These are phyloP conservation scores for Vireo griseus DNA, from an alignment of 2,797 vertebrate species.

Conservation along the genomic window DNA sequence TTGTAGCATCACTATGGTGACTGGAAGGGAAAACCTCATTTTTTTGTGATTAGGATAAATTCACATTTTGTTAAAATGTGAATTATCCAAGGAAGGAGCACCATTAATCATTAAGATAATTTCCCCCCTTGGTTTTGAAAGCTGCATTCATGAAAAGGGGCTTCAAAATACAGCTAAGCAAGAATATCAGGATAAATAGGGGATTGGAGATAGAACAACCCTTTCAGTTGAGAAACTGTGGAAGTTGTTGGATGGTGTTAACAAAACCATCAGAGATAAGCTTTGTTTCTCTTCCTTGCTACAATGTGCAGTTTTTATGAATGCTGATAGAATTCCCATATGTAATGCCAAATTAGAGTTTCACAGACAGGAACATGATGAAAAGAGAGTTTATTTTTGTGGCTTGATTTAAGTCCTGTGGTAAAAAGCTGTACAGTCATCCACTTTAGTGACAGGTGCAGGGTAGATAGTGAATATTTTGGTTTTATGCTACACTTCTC, in stretches of 20 bases:
- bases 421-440: background rate
- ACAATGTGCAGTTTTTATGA: background rate
- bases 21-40: background rate
- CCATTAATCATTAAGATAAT: background rate
- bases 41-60: background rate
- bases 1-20: background rate
- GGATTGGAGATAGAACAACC: background rate
- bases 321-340: background rate
- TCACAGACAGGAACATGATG: background rate
- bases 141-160: background rate
- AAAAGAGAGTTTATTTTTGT: conserved; percentile 19
- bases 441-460: background rate
- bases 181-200: background rate
- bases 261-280: background rate
- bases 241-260: background rate
- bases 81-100: background rate
- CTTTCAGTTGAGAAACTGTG: background rate
- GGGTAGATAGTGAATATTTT: background rate
- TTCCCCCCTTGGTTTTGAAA: background rate
- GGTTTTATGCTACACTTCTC: background rate
- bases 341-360: background rate
- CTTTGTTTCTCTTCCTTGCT: background rate
- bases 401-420: background rate
- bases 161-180: background rate
- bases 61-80: background rate